Conservation (phyloP, 2,888 invertebrate genomes). For the Teleiodes luculella region DNA sequence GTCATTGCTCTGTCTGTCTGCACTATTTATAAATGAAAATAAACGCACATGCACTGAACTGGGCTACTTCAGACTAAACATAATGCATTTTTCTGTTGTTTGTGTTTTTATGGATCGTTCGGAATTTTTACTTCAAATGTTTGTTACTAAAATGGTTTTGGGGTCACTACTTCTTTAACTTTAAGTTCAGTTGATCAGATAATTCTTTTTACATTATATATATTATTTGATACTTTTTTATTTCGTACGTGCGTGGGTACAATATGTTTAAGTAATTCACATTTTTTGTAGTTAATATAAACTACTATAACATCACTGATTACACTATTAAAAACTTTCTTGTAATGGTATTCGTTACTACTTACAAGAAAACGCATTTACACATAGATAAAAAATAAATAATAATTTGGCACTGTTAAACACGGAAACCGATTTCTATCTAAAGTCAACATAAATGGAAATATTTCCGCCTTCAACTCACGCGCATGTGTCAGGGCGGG, state of each 20-base stretch:
- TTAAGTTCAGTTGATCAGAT: neutral
- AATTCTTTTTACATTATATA: neutral
- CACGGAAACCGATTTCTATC: neutral
- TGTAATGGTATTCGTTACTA: too few relatives aligned
- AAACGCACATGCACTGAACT: slow-evolving; percentile 56
- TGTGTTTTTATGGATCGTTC: neutral
- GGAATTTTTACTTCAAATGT: neutral
- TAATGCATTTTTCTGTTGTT: slow-evolving; percentile 53
- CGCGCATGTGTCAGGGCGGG: slow-evolving; percentile 67
- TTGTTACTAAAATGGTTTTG: too few relatives aligned
- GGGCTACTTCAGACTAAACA: slow-evolving; percentile 39
- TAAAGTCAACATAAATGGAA: neutral
- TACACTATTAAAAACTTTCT: too few relatives aligned
- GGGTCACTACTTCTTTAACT: too few relatives aligned
- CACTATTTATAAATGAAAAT: slow-evolving; percentile 71
- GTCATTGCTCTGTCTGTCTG: slow-evolving; percentile 54
- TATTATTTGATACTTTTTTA: neutral
- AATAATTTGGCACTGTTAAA: too few relatives aligned
- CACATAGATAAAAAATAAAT: too few relatives aligned
- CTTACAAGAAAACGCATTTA: too few relatives aligned
- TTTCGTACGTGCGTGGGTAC: too few relatives aligned
- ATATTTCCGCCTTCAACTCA: slow-evolving; percentile 47
- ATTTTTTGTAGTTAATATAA: too few relatives aligned
- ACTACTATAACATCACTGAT: too few relatives aligned
- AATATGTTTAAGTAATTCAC: too few relatives aligned